Evolutionary conservation across 30 jellyfish, hydroid and myxozoan genomes (phyloP), one percentile per base, ranked within the genome.

Genomic region (Turritopsis rubra): DNA sequence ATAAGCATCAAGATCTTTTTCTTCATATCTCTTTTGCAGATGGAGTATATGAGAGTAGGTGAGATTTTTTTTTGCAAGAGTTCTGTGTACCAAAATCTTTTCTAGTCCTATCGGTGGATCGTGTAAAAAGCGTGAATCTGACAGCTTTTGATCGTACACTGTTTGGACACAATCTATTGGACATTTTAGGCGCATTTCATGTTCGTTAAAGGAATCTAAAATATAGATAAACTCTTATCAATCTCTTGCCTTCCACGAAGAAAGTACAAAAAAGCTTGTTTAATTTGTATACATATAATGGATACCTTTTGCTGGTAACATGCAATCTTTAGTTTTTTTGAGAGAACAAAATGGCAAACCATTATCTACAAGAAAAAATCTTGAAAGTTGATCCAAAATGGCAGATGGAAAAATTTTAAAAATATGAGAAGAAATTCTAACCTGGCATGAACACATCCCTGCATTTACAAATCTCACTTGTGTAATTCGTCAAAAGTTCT

Each of bases 281-380:
- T 7, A 9, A 68, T 7, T 27, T 0, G 30, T 7, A 1, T 8
- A 1, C 28, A 68, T 68, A 68, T 9, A n/a, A 20, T 23, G 18
- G 53, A 53, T 53, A 91, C 97, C 94, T 52, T 86, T 83, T 18
- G 90, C 81, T 0, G 95, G 96, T 31, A 71, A 89, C 65, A 87
- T 77, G 71, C 97, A 91, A 28, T 77, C 81, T 31, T 75, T 28
- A 0, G 96, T 87, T 73, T 91, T 88, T 28, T 77, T 81, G 30
- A 91, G 89, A 18, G 96, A 87, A 75, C 97, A 91, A 73, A 75
- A 72, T 28, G 95, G 97, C 28, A 72, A 83, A 0, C 94, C 84
- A 0, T 79, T 52, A 83, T 91, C 97, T 91, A 66, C 28, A 90
- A 65, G 71, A 52, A 13, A 41, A 41, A 41, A 41, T 41, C n/a